Base-by-base conservation (phyloP, 1,140 invertebrate species). In the Lasioglossum albipes region DNA sequence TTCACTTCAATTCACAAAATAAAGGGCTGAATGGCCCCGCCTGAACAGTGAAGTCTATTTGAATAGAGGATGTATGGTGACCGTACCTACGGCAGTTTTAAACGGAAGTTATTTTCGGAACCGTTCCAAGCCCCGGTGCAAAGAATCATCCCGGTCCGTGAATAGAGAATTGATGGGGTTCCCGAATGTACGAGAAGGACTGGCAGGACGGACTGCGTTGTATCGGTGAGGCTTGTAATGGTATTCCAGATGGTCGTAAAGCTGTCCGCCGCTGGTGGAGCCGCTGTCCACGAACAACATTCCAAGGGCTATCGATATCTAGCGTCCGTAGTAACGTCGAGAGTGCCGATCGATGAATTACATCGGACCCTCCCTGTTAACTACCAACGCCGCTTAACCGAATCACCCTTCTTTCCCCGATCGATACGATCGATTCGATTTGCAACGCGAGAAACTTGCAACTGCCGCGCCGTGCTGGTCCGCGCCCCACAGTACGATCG, bases 101-200 rank as follows among this genome's bases (percentile, higher is more conserved):
- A 36, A 36, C 36, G 36, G 27, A 27, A 27, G 36, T 36, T 36
- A 36, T 36, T 36, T 36, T 36, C 36, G 36, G 36, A 36, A 36
- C 3, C 36, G 36, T 36, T 36, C 5, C 36, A 36, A 36, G 36
- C 36, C 36, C 36, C 86, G 73, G 45, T 9, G 59, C 85, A 78
- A 84, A 81, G 77, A 90, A 91, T 90, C 89, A 91, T 88, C 88
- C 83, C 73, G 74, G 80, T 5, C 62, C 27, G 73, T 59, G 85
- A 90, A 89, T 87, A 90, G 81, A 82, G 86, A 88, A 91, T 91
- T 87, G 79, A 81, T 78, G 84, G 61, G 84, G 88, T 86, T 86
- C 87, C 84, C 81, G 81, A 81, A 77, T 81, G 83, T 79, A 27
- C 64, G 70, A 22, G 31, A 67, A 64, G 62, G 61, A 16, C n/a